Evolutionary conservation across 2,888 invertebrate genomes (phyloP).

Genomic region (Mesoligia furuncula): DNA sequence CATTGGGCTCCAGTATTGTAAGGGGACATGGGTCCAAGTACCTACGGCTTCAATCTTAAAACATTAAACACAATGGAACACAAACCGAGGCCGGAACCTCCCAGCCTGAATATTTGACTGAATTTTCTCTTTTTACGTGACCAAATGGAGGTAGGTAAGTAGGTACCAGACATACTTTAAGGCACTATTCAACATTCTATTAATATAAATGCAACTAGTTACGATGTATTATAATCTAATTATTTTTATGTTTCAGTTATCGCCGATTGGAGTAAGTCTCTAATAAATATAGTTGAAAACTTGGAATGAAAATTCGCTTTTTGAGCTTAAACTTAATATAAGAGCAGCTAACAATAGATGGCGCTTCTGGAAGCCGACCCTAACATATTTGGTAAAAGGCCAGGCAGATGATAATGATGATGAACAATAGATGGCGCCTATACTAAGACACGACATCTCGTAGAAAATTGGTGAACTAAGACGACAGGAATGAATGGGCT

Average conservation of each 20-base stretch:
- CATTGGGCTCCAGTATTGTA: not conserved
- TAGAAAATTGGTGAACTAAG: slow-evolving; percentile 21
- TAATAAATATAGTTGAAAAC: not conserved
- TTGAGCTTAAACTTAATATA: not conserved
- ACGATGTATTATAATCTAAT: not conserved
- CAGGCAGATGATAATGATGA: not conserved
- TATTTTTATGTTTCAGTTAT: slow-evolving; percentile 55
- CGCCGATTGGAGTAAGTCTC: slow-evolving; percentile 51
- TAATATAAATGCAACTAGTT: not conserved
- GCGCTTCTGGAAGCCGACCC: slow-evolving; percentile 6
- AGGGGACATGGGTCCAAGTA: not conserved
- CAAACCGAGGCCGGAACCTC: not conserved
- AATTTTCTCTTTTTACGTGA: not conserved
- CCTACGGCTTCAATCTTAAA: not conserved
- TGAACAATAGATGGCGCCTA: slow-evolving; percentile 46
- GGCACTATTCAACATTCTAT: not conserved
- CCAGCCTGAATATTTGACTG: not conserved
- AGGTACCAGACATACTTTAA: not conserved
- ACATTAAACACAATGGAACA: not conserved
- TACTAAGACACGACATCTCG: slow-evolving; percentile 27
- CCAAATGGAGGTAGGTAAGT: not conserved
- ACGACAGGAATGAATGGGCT: not conserved
- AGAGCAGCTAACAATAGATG: slow-evolving; percentile 42
- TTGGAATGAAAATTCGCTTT: not conserved
- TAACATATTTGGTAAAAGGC: not conserved